Percentiles rank a stretch among this genome's conserved stretches.
These are phyloP conservation scores for Carapus acus DNA, from an alignment of 2,797 vertebrate species.

Conservation along the genomic window DNA sequence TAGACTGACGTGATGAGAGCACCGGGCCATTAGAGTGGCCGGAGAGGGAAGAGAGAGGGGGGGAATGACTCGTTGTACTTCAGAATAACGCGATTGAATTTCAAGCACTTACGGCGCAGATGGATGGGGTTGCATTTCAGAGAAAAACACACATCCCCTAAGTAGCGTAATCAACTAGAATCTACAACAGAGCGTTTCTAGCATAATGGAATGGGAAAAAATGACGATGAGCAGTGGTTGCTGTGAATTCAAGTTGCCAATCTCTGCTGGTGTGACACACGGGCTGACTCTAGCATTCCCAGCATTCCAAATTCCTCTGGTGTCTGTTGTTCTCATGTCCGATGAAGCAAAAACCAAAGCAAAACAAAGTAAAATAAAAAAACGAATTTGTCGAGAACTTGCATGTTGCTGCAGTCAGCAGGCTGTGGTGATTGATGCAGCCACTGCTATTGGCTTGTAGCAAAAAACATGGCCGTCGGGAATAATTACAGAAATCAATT, in stretches of 20 bases:
- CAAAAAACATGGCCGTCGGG: slow-evolving; percentile 7
- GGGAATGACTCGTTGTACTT: slow-evolving; percentile 55
- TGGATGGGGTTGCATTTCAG: slow-evolving; percentile 53
- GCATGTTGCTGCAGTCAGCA: slow-evolving; percentile 20
- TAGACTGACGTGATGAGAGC: slow-evolving; percentile 17
- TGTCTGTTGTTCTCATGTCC: slow-evolving; percentile 7
- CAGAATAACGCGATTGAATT: slow-evolving; percentile 60
- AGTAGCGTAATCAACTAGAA: slow-evolving; percentile 63
- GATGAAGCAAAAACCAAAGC: too few relatives aligned
- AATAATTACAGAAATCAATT: slow-evolving; percentile 9
- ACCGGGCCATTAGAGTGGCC: slow-evolving; percentile 42
- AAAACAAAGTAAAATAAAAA: too few relatives aligned
- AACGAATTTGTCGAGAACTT: slow-evolving; percentile 6
- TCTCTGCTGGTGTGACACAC: too few relatives aligned
- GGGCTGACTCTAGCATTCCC: too few relatives aligned
- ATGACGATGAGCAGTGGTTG: slow-evolving; percentile 5
- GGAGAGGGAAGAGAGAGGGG: slow-evolving; percentile 36
- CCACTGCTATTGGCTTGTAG: not conserved
- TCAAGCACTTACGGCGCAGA: slow-evolving; percentile 52
- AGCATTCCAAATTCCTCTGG: too few relatives aligned
- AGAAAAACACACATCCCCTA: slow-evolving; percentile 53
- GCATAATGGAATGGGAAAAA: slow-evolving; percentile 44
- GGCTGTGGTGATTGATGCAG: slow-evolving; percentile 24
- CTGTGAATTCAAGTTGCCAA: too few relatives aligned
- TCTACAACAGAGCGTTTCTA: slow-evolving; percentile 34